A percentile compares a stretch with the other conserved stretches of the same genome.
Conservation (phyloP, 2,888 invertebrate species). For the Tricholauxania praeusta region DNA sequence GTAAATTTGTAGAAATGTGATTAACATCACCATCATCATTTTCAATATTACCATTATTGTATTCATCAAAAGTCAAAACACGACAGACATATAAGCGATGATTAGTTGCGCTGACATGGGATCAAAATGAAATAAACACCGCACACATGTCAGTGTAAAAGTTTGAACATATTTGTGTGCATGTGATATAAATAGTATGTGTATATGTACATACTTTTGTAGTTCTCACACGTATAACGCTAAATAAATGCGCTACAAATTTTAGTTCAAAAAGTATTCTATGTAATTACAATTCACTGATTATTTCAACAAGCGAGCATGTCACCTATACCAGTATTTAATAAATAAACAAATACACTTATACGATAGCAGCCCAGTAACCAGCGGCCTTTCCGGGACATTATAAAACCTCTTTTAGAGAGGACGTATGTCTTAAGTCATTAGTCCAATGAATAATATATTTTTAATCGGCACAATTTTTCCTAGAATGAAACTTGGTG, state of each 20-base stretch:
- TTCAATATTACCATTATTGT: too few species aligned
- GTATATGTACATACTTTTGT: background rate
- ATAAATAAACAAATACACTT: too few species aligned
- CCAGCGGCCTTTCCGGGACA: too few species aligned
- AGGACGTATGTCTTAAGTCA: too few species aligned
- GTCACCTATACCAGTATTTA: background rate
- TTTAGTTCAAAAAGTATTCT: conserved; percentile 22
- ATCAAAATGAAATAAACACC: conserved; percentile 7
- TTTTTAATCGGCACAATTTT: too few species aligned
- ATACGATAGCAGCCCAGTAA: too few species aligned
- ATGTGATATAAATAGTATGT: conserved; percentile 9
- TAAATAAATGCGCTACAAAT: background rate
- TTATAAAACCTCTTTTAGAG: too few species aligned
- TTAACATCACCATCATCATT: too few species aligned
- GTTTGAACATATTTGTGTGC: background rate
- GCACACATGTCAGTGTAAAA: background rate
- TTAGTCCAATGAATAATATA: too few species aligned
- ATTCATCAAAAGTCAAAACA: conserved; percentile 53
- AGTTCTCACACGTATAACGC: background rate
- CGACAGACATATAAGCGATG: conserved; percentile 34
- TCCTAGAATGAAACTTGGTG: too few species aligned
- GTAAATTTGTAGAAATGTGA: too few species aligned
- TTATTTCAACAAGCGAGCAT: conserved; percentile 21
- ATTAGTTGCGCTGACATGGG: conserved; percentile 28
- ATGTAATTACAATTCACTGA: conserved; percentile 23